Base-by-base conservation (phyloP, 2,888 invertebrate species). In the Drosophila eohydei region DNA sequence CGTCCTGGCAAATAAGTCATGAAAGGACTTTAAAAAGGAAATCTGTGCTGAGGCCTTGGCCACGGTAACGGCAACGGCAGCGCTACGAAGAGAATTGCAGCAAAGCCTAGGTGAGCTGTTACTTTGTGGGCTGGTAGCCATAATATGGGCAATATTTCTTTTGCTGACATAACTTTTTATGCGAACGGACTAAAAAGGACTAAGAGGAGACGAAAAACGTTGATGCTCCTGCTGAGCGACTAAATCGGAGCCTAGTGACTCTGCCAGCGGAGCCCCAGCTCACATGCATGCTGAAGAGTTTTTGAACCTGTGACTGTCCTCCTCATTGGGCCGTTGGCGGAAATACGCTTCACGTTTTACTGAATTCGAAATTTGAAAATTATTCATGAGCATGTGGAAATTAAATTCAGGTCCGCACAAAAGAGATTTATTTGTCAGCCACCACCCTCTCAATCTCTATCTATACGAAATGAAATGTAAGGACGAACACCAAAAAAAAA, bases 311-410 rank as follows among this genome's bases (percentile, higher is more conserved):
- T 28, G 60, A 62, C 34, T 70, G 54, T 63, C 64, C 52, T 69
- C 54, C 63, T 67, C 78, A 74, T 63, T 77, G 71, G 57, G 66
- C 56, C 57, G 60, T 58, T 52, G 64, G 78, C 80, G 86, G 86
- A 86, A 89, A 82, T 82, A 89, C 88, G 88, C 86, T 84, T 86
- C 72, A 83, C 88, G 80, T 86, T 88, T 89, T 78, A 80, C 76
- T 90, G 87, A 89, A 87, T 83, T 89, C 86, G 74, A 89, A 91
- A 91, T 90, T 90, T 90, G 87, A 91, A 90, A 91, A 91, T 90
- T 90, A 91, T 90, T 90, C 91, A 90, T 90, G 90, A 91, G 91
- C 90, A 82, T 87, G 90, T 81, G 90, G 91, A 90, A 90, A 90
- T 90, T 88, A 83, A 90, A 90, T 90, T 91, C 91, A 90, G 86